These are phyloP conservation scores for Eretmocerus hayati DNA, from an alignment of 2,888 invertebrate genomes.

Conservation along the genomic window DNA sequence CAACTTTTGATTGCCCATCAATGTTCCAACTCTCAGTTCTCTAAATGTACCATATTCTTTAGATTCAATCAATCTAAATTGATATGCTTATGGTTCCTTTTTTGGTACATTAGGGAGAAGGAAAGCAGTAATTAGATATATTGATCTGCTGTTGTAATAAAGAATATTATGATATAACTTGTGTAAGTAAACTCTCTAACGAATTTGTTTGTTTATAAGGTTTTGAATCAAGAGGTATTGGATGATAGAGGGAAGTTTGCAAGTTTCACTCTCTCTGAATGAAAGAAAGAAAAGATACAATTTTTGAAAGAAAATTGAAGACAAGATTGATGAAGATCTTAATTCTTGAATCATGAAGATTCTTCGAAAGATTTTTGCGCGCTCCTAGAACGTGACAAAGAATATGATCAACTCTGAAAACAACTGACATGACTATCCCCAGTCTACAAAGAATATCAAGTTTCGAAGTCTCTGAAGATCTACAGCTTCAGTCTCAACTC, in stretches of 20 bases:
- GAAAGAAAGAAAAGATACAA: conserved; percentile 37
- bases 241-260: conserved; percentile 56
- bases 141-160: conserved; percentile 24
- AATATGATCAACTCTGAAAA: conserved; percentile 40
- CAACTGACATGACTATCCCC: conserved; percentile 40
- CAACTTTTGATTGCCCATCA: conserved; percentile 6
- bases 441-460: conserved; percentile 40
- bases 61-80: no score
- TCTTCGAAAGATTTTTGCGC: conserved; percentile 40
- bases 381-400: conserved; percentile 43
- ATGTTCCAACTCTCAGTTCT: conserved; percentile 18
- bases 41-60: no score
- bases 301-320: conserved; percentile 43
- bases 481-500: conserved; percentile 37
- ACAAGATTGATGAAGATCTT: conserved; percentile 44
- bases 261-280: conserved; percentile 44
- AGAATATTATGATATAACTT: conserved; percentile 24
- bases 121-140: conserved; percentile 3
- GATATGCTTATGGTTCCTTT: no score
- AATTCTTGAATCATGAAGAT: conserved; percentile 42
- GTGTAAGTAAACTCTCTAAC: conserved; percentile 42
- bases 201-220: conserved; percentile 75
- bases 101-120: background rate
- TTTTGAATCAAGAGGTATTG: conserved; percentile 78
- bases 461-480: conserved; percentile 35